Percentiles rank a stretch among this genome's conserved stretches.
Conservation (phyloP, 2,113 vertebrate species). For the Megaceryle maxima region DNA sequence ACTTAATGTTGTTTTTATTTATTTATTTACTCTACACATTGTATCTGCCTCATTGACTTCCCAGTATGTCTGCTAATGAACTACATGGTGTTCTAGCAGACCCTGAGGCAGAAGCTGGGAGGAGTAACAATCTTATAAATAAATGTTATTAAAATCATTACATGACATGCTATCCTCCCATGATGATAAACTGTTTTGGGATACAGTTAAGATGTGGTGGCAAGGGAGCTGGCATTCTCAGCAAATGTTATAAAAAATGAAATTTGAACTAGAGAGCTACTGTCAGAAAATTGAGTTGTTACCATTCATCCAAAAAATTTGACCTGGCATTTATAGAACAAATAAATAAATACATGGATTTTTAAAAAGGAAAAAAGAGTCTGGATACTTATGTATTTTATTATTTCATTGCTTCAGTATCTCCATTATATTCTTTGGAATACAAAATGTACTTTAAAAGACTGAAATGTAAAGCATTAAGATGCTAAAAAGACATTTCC, state of each 20-base stretch:
- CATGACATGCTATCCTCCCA: not conserved
- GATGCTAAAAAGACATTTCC: not conserved
- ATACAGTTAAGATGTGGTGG: not conserved
- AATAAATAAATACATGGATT: too few relatives aligned
- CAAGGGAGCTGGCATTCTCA: not conserved
- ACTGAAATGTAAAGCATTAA: not conserved
- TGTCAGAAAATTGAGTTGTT: not conserved
- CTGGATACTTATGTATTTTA: not conserved
- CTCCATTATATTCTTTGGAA: not conserved
- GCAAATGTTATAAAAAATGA: not conserved
- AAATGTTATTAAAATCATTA: constrained; percentile 53
- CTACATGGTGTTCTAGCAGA: not conserved
- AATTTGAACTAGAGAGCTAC: not conserved
- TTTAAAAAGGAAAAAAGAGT: not conserved
- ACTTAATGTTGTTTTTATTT: not conserved
- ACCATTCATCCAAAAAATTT: not conserved
- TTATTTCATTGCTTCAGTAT: not conserved
- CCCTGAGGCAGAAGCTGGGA: constrained; percentile 31
- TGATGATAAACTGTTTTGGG: not conserved
- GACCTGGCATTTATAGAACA: not conserved
- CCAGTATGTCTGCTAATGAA: constrained; percentile 28
- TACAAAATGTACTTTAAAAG: not conserved
- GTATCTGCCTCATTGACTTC: constrained; percentile 45
- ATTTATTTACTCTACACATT: not conserved
- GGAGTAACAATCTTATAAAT: constrained; percentile 29